These are phyloP conservation scores for Crax fasciolata DNA, from an alignment of 2,797 vertebrate genomes.

Conservation along the genomic window DNA sequence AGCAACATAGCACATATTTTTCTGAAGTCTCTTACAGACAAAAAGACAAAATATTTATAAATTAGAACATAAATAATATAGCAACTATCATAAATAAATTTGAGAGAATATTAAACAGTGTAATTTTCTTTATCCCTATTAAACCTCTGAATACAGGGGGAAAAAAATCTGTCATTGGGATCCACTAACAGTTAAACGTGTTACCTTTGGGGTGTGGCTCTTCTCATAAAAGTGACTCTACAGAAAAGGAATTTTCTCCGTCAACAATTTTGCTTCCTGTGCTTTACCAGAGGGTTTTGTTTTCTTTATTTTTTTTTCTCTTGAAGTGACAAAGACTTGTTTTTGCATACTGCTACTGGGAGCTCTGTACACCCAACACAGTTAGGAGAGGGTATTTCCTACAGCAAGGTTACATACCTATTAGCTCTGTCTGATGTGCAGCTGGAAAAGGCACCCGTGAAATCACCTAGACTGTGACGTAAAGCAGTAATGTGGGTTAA, in stretches of 20 bases:
- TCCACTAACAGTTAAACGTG: conserved; percentile 46
- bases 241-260: conserved; percentile 69
- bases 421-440: background rate
- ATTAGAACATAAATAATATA: background rate
- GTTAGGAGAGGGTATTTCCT: background rate
- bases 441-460: background rate
- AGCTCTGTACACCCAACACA: background rate
- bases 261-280: conserved; percentile 71
- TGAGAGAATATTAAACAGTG: background rate
- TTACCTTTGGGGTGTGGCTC: conserved; percentile 57
- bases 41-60: background rate
- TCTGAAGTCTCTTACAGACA: background rate
- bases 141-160: background rate
- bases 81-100: background rate
- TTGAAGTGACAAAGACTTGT: background rate
- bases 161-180: background rate
- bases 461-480: background rate
- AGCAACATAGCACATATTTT: background rate
- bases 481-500: background rate
- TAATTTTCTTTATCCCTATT: background rate
- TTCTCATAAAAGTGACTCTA: conserved; percentile 62
- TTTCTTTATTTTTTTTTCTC: background rate
- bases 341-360: background rate
- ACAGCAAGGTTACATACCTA: background rate
- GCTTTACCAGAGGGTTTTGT: background rate